Evolutionary conservation across 2,113 vertebrate species (phyloP), one percentile per base, ranked within the genome.

Genomic region (Macquaria ambigua): DNA sequence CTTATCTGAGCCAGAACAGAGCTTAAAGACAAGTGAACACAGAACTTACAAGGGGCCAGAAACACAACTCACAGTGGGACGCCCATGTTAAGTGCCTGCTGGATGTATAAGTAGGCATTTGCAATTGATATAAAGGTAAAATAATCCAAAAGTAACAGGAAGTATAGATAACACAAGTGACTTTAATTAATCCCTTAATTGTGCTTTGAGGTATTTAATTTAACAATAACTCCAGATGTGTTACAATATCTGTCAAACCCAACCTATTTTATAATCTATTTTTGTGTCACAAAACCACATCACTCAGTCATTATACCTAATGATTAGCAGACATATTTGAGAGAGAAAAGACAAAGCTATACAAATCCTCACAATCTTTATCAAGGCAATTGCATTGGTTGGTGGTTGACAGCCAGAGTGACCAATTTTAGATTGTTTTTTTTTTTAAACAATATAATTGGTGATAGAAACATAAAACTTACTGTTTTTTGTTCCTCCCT

Each of bases 381-480:
- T 71, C 10, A 50, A 53, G 6, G 31, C 15, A 6, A 0, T 14
- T 68, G 14, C 14, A 61, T 1, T 20, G 3, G 37, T 46, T 48
- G 68, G 5, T 62, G 10, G 23, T 70, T 71, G 16, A 81, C 12
- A 77, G 11, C 41, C 41, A 25, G 4, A 18, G 12, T 56, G 25
- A 80, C 18, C 4, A 28, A 7, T n/a, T 62, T 25, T 53, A 1
- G 1, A 34, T 34, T 34, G 34, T 34, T 34, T 34, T 34, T 34
- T 34, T 34, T 34, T 34, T 34, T 34, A 34, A 34, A 34, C 34
- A 34, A 34, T 34, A 34, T 34, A 34, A 34, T 34, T 34, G 34
- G 34, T 34, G 23, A 79, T 25, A 72, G 31, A 82, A 71, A 46
- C 46, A 77, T 86, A 21, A 80, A 76, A 94, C 93, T 93, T 92